Base-by-base conservation (phyloP, 2,888 invertebrate genomes). In the Agrotis segetum region DNA sequence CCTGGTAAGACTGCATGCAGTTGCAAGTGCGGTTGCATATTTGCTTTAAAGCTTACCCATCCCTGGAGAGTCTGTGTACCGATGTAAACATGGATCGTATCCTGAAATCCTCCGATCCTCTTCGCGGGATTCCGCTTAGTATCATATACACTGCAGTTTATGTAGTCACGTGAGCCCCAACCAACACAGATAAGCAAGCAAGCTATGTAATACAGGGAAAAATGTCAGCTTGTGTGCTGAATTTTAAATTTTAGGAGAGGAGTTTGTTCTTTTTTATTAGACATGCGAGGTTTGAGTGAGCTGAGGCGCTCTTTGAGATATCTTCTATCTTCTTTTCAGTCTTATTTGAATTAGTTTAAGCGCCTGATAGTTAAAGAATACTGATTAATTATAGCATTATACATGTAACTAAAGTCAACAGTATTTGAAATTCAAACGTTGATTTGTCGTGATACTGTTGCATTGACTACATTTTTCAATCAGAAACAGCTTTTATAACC, bases 71-170 rank as follows among this genome's bases (percentile, higher is more conserved):
- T 64, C 47, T 68, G 67, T 75, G 65, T 77, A 58, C 73, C 60
- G 66, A 78, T 83, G 80, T 82, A 83, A 82, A 81, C 86, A 84
- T 61, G 79, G 70, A 74, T 77, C 74, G 70, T 64, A 77, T 74
- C 71, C 71, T 78, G 71, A 77, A 85, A 84, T 84, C 82, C 84
- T 77, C 58, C 70, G 76, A 83, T 81, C 82, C 84, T 80, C 76
- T 82, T 79, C 71, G 55, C 67, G 69, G 81, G 81, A 82, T 86
- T 84, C 78, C 61, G 62, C 59, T 74, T 73, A 75, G 85, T 81
- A 85, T 82, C 85, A 87, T 88, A 89, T 83, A 90, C 88, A 88
- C 81, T 84, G 87, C 81, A 84, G 87, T 89, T 90, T 90, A 90
- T 88, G 83, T 86, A 85, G 88, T 84, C 86, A 85, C 85, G 83